These are phyloP conservation scores for Pogoniulus pusillus DNA, from an alignment of 2,797 vertebrate genomes.

Conservation along the genomic window DNA sequence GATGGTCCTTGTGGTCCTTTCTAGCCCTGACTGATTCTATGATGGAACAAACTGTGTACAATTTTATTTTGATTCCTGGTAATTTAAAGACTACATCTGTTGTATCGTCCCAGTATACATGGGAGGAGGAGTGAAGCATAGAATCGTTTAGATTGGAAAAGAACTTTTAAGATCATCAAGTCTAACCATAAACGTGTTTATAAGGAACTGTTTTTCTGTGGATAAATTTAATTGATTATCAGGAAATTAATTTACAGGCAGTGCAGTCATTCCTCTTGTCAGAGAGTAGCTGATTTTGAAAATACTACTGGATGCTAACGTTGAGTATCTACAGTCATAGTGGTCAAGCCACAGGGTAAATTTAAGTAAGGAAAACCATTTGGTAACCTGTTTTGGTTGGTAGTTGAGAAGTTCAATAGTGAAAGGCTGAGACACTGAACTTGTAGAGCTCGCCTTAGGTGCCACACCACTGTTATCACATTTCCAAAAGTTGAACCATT, in stretches of 20 bases:
- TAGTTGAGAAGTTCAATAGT: not conserved
- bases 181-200: not conserved
- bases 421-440: not conserved
- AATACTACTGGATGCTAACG: not conserved
- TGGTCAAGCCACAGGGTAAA: not conserved
- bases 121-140: not conserved
- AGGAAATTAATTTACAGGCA: not conserved
- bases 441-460: rapidly evolving
- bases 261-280: not conserved
- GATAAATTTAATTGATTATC: not conserved
- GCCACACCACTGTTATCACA: not conserved
- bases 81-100: not conserved
- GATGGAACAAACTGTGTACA: rapidly evolving
- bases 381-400: not conserved
- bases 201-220: not conserved
- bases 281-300: not conserved
- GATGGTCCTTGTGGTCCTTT: too few relatives aligned
- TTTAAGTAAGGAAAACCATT: too few relatives aligned
- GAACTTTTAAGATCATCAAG: not conserved
- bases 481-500: not conserved
- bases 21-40: too few relatives aligned
- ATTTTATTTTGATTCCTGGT: not conserved
- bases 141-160: not conserved
- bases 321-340: not conserved
- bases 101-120: rapidly evolving